These are phyloP conservation scores for Tympanoctomys barrerae DNA, from an alignment of 2,797 vertebrate species.

Conservation along the genomic window DNA sequence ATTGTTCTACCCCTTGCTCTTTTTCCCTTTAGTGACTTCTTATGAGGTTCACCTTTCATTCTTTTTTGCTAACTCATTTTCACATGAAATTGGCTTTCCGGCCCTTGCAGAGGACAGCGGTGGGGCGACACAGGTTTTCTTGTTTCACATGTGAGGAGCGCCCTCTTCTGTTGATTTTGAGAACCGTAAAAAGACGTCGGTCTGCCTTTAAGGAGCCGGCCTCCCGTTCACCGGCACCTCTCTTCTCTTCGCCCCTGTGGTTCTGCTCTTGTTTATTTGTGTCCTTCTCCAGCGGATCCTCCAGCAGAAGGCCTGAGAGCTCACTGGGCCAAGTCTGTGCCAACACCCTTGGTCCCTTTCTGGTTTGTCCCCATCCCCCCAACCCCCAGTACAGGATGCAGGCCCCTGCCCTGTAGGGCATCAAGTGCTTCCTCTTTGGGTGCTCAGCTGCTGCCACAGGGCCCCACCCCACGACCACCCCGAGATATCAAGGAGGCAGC, in stretches of 20 bases:
- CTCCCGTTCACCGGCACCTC: neutral
- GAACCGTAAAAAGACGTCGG: neutral
- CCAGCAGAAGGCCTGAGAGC: neutral
- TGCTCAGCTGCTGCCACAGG: neutral
- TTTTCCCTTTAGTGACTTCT: neutral
- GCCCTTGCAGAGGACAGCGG: neutral
- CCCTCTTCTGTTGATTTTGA: constrained; percentile 71
- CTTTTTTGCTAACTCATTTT: constrained; percentile 40
- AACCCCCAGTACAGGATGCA: neutral
- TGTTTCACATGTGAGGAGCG: neutral
- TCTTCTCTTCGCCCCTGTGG: neutral
- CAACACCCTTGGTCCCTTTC: neutral
- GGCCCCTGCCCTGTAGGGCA: neutral
- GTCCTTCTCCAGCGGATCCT: neutral
- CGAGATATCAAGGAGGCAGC: neutral
- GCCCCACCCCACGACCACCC: neutral
- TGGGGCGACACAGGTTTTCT: neutral
- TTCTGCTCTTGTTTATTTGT: neutral
- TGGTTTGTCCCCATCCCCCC: neutral
- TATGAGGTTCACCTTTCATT: constrained; percentile 34
- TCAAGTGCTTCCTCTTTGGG: neutral
- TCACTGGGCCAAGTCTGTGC: neutral
- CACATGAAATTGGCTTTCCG: constrained; percentile 8
- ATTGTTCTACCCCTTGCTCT: neutral
- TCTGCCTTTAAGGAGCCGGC: neutral